Percentiles rank a stretch among this genome's conserved stretches.
Conservation (phyloP, 2,797 vertebrate genomes). For the Cuculus canorus region DNA sequence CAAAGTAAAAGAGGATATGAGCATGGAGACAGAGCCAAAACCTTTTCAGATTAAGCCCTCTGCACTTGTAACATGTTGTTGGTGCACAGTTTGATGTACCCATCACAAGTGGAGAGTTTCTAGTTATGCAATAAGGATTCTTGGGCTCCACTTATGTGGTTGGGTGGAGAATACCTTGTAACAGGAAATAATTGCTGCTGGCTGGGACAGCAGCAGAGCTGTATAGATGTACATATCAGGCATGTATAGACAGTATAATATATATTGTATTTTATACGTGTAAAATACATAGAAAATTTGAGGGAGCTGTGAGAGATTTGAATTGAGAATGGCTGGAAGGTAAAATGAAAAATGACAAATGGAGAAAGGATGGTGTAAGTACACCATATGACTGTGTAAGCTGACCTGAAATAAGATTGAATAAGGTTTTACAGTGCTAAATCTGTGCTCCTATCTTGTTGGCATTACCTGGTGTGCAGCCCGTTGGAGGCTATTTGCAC, state of each 20-base stretch:
- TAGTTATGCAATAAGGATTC: rapidly evolving
- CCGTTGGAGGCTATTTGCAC: not conserved
- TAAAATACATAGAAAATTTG: not conserved
- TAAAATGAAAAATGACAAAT: not conserved
- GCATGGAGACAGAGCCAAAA: not conserved
- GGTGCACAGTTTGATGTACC: not conserved
- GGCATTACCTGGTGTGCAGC: not conserved
- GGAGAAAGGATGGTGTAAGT: not conserved
- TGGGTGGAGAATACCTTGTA: not conserved
- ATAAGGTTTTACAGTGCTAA: not conserved
- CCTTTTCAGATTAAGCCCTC: not conserved
- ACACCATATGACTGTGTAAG: rapidly evolving
- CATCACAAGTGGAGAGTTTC: not conserved
- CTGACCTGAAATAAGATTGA: not conserved
- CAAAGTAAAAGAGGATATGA: not conserved
- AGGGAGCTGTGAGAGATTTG: not conserved
- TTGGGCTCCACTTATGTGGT: not conserved
- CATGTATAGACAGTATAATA: not conserved
- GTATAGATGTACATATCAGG: not conserved
- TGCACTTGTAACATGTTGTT: rapidly evolving
- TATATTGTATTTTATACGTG: not conserved
- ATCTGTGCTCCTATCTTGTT: not conserved
- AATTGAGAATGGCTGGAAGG: not conserved
- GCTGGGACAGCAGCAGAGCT: not conserved
- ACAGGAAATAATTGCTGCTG: not conserved